Evolutionary conservation across 1,140 invertebrate genomes (phyloP).

Genomic region (Lysiphlebus fabarum): DNA sequence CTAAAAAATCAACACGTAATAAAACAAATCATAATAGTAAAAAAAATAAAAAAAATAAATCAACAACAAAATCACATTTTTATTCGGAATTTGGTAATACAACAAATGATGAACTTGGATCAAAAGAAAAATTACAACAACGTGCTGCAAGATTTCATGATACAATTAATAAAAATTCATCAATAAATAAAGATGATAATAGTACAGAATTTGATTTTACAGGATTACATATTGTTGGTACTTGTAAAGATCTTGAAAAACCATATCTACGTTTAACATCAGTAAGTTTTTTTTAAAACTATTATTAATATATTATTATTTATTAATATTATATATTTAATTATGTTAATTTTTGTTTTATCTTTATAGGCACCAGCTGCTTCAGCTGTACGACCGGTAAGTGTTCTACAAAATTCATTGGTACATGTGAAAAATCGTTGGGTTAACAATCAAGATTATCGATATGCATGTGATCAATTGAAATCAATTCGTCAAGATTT

Average conservation of each 20-base stretch:
- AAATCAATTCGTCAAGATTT: constrained; percentile 98
- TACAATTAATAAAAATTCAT: constrained; percentile 38
- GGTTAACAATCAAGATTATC: constrained; percentile 87
- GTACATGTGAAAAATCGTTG: constrained; percentile 88
- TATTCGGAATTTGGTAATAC: constrained; percentile 67
- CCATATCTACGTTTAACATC: constrained; percentile 89
- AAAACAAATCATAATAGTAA: constrained; percentile 51
- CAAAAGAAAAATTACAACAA: constrained; percentile 74
- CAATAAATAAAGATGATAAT: constrained; percentile 56
- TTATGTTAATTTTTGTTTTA: constrained; percentile 14
- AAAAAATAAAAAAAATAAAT: constrained; percentile 42
- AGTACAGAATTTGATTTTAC: constrained; percentile 73
- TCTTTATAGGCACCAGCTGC: constrained; percentile 81
- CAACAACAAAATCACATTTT: constrained; percentile 59
- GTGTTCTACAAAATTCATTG: constrained; percentile 80
- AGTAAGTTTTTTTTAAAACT: no score
- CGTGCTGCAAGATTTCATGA: constrained; percentile 81
- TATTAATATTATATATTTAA: neutral
- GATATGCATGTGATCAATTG: constrained; percentile 95
- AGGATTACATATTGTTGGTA: constrained; percentile 87
- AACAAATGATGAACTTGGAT: constrained; percentile 62
- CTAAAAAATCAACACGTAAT: constrained; percentile 38
- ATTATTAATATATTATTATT: constrained; percentile 18
- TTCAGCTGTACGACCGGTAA: constrained; percentile 83
- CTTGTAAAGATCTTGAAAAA: constrained; percentile 90